Evolutionary conservation across 2,888 invertebrate genomes (phyloP).

Genomic region (Glyphotaelius pellucidus): DNA sequence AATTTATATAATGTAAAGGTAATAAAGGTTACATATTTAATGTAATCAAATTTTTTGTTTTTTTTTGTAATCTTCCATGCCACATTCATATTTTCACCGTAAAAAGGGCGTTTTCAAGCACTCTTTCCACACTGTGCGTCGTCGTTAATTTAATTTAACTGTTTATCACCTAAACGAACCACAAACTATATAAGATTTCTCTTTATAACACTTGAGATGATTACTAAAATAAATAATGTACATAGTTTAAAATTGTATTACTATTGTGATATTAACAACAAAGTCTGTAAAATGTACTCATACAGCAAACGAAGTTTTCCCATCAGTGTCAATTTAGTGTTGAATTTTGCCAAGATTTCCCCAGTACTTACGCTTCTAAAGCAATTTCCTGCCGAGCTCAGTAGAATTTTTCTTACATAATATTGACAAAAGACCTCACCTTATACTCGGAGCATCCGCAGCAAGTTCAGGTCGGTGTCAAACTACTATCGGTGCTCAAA

Average conservation of each 20-base stretch:
- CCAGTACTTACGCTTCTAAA: background rate
- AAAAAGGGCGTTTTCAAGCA: too few species aligned
- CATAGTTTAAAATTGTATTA: background rate
- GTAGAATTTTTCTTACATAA: background rate
- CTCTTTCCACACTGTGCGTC: too few species aligned
- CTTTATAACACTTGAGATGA: background rate
- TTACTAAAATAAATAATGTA: background rate
- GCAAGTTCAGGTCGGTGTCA: background rate
- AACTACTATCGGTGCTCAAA: background rate
- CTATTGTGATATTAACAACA: background rate
- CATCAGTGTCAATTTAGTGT: background rate
- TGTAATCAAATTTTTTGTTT: too few species aligned
- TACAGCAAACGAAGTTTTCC: background rate
- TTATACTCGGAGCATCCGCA: background rate
- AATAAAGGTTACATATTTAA: too few species aligned
- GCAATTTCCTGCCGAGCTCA: background rate
- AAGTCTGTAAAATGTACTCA: background rate
- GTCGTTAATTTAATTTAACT: background rate
- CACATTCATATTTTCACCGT: too few species aligned
- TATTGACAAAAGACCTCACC: background rate
- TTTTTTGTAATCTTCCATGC: too few species aligned
- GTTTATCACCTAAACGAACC: background rate
- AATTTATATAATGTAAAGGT: too few species aligned
- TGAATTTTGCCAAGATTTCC: background rate
- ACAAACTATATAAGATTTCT: background rate